Percentiles rank a stretch among this genome's conserved stretches.
Evolutionary conservation across 2,113 vertebrate species (phyloP).

Genomic region (Sinocyclocheilus anophthalmus): DNA sequence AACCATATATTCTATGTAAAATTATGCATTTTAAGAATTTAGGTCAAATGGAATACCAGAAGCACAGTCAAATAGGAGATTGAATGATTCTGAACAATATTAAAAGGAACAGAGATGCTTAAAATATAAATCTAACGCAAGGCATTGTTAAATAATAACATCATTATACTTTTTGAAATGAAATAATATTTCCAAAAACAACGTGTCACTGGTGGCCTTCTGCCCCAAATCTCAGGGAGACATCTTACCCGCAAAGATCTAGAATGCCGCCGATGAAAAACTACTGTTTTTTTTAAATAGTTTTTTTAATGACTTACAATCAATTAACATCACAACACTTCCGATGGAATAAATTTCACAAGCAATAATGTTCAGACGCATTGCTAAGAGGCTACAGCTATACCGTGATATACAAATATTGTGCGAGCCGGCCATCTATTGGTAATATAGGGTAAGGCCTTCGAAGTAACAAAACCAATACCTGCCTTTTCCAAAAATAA

Average conservation of each 20-base stretch:
- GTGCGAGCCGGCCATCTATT: slow-evolving; percentile 69
- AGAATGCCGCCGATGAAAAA: neutral
- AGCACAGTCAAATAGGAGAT: neutral
- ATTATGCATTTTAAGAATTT: neutral
- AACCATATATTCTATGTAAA: neutral
- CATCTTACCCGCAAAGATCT: neutral
- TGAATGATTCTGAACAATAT: neutral
- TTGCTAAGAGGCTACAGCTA: neutral
- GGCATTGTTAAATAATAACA: no score
- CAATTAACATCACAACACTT: neutral
- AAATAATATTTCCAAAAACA: neutral
- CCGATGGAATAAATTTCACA: neutral
- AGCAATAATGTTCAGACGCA: neutral
- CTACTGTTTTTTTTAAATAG: no score
- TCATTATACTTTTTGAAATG: neutral
- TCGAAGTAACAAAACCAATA: neutral
- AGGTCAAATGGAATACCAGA: neutral
- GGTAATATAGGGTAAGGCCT: slow-evolving; percentile 59
- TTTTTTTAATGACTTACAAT: neutral
- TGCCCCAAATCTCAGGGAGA: no score
- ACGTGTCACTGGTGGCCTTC: no score
- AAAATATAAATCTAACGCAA: neutral
- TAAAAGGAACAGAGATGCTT: neutral
- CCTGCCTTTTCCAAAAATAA: neutral
- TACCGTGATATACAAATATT: neutral